Conservation (phyloP, 2,797 vertebrate genomes). For the Mustela erminea region DNA sequence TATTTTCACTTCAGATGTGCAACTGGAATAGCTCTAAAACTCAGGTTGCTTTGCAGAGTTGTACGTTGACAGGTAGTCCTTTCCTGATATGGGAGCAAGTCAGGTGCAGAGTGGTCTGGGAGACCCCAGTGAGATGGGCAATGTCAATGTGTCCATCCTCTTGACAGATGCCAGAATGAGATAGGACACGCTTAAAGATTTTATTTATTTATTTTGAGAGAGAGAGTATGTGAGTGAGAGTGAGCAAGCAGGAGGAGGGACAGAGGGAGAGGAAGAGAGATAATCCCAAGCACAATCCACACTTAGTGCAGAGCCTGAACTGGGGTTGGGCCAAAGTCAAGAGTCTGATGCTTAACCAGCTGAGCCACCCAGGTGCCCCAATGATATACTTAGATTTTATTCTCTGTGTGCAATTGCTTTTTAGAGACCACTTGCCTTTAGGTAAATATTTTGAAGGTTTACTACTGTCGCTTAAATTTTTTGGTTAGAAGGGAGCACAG, state of each 20-base stretch:
- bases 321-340: background rate
- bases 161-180: background rate
- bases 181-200: background rate
- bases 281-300: background rate
- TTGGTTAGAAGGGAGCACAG: constrained; percentile 43
- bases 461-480: constrained; percentile 55
- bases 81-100: background rate
- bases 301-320: background rate
- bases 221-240: too few species aligned
- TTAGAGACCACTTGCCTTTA: background rate
- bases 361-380: background rate
- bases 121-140: background rate
- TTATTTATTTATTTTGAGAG: background rate
- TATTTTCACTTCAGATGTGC: background rate
- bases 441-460: constrained; percentile 67
- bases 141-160: background rate
- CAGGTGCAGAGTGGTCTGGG: background rate
- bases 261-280: background rate
- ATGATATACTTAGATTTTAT: background rate
- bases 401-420: background rate
- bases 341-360: background rate
- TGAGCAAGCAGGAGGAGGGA: background rate
- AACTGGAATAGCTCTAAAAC: constrained; percentile 12
- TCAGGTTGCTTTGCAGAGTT: background rate
- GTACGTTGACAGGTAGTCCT: background rate